Conservation (phyloP, 2,888 invertebrate species). For the Herminia tarsipennalis region DNA sequence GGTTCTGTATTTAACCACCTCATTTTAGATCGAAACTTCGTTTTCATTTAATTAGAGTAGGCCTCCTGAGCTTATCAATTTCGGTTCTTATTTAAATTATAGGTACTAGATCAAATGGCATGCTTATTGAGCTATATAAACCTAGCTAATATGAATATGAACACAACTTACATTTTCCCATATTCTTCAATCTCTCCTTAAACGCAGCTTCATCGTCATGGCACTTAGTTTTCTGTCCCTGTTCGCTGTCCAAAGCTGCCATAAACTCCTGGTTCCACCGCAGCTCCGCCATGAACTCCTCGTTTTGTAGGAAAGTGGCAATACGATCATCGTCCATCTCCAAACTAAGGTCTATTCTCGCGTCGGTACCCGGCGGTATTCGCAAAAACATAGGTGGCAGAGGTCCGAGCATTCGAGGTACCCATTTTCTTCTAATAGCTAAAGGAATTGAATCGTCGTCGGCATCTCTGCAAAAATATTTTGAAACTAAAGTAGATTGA, state of each 20-base stretch:
- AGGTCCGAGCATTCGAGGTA: conserved; percentile 91
- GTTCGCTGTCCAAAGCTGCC: conserved; percentile 92
- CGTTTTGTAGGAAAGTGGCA: conserved; percentile 94
- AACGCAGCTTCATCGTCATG: conserved; percentile 90
- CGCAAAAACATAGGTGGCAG: conserved; percentile 93
- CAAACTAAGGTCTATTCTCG: conserved; percentile 75
- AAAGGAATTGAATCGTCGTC: conserved; percentile 77
- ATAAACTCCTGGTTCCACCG: conserved; percentile 95
- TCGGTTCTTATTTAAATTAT: too few relatives aligned
- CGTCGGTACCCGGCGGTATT: conserved; percentile 82
- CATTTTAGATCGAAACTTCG: too few relatives aligned
- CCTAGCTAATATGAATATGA: neutral
- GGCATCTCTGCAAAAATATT: conserved; percentile 62
- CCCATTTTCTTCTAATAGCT: conserved; percentile 88
- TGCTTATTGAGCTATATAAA: neutral
- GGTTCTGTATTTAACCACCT: too few relatives aligned
- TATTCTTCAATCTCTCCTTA: conserved; percentile 91
- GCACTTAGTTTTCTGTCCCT: conserved; percentile 76
- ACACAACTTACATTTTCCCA: conserved; percentile 89
- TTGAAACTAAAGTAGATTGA: neutral
- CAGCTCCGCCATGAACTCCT: conserved; percentile 95
- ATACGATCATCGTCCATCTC: conserved; percentile 94
- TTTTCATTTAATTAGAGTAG: too few relatives aligned
- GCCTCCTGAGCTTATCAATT: too few relatives aligned
- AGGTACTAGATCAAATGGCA: too few relatives aligned